A percentile compares a stretch with the other conserved stretches of the same genome.
phyloP scores from a whole-genome alignment of 1,140 invertebrate genomes.

The Schlechtendalia chinensis region DNA sequence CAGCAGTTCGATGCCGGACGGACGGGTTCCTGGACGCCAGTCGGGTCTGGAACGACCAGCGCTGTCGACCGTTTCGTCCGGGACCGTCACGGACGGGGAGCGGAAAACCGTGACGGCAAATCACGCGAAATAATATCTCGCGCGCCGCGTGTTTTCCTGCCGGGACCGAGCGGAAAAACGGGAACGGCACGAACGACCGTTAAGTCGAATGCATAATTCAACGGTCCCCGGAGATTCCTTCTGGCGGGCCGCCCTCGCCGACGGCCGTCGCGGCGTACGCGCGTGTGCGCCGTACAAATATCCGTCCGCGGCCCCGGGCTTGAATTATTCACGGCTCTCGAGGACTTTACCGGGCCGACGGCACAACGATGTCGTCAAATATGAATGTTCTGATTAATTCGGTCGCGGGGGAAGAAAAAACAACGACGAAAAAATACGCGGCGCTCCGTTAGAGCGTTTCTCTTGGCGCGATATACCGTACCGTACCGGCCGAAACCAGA shows the following conservation, averaged over 20 bases:
- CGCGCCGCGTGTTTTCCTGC: not conserved
- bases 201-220: slow-evolving; percentile 13
- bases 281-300: not conserved
- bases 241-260: not conserved
- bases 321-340: not conserved
- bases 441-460: no score
- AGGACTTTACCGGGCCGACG: not conserved
- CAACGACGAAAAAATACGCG: not conserved
- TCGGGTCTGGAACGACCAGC: no score
- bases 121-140: no score
- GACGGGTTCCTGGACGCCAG: no score
- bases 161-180: no score
- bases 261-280: not conserved
- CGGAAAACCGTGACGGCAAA: no score
- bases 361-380: not conserved
- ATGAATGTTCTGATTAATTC: not conserved
- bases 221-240: not conserved
- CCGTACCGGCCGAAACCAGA: not conserved
- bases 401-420: not conserved
- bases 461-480: no score
- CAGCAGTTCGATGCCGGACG: no score
- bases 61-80: no score
- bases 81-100: no score
- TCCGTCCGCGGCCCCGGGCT: not conserved
- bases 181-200: not conserved